phyloP scores from a whole-genome alignment of 2,113 vertebrate genomes.

The Sinocyclocheilus maitianheensis region DNA sequence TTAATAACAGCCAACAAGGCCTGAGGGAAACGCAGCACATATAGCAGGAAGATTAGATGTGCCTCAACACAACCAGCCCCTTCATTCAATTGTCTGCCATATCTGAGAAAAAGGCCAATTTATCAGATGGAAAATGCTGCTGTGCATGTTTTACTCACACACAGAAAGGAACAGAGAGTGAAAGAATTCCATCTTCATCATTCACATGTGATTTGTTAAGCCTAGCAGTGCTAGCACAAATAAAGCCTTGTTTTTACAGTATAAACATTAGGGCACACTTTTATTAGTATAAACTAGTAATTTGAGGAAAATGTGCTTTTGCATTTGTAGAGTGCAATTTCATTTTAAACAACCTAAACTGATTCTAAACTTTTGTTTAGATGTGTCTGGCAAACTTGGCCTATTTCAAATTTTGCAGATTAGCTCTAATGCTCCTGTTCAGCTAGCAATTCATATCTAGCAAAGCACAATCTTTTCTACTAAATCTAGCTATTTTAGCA shows the following conservation, averaged over 20 bases:
- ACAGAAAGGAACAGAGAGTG: conserved; percentile 2
- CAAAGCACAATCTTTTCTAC: not conserved
- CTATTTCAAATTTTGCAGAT: not conserved
- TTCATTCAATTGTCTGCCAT: conserved; percentile 60
- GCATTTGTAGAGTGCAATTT: not conserved
- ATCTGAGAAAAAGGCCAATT: conserved; percentile 49
- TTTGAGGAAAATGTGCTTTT: not conserved
- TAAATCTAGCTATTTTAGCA: not conserved
- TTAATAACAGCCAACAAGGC: conserved; percentile 60
- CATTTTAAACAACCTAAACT: not conserved
- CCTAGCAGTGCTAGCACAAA: not conserved
- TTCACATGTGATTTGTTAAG: conserved; percentile 32
- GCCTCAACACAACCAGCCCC: conserved; percentile 37
- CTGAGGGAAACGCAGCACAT: conserved; percentile 42
- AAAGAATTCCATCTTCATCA: conserved; percentile 24
- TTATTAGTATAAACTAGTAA: not conserved
- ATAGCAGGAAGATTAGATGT: conserved; percentile 50
- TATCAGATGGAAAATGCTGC: conserved; percentile 47
- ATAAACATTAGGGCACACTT: conserved; percentile 1
- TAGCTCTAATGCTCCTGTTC: not conserved
- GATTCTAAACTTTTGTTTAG: not conserved
- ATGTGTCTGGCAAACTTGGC: not conserved
- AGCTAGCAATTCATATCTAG: not conserved
- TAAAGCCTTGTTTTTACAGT: not conserved
- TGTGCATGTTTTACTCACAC: conserved; percentile 22